Percentiles rank a stretch among this genome's conserved stretches.
phyloP scores from a whole-genome alignment of 2,113 vertebrate genomes.

The Scomber scombrus region DNA sequence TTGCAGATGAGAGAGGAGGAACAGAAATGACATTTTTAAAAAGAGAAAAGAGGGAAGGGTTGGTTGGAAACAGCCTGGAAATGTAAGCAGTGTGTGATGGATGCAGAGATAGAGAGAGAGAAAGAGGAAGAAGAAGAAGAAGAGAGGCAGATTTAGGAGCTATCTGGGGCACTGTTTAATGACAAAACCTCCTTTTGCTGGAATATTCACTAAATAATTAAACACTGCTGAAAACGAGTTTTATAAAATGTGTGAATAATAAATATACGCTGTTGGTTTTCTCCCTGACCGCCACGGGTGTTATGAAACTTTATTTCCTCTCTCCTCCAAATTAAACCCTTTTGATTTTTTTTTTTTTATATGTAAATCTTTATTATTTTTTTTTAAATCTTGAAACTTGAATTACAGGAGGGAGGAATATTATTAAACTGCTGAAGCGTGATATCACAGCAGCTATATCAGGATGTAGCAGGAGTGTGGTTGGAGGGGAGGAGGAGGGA shows the following conservation, averaged over 20 bases:
- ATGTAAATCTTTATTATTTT: constrained; percentile 17
- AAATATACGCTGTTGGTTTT: constrained; percentile 69
- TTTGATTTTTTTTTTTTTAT: constrained; percentile 45
- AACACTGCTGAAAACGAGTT: constrained; percentile 73
- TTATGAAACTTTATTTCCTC: constrained; percentile 35
- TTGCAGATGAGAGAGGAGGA: not conserved
- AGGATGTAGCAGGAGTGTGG: not conserved
- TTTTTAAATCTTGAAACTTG: not conserved
- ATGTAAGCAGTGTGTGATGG: not conserved
- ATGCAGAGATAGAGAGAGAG: not conserved
- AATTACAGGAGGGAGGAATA: constrained; percentile 28
- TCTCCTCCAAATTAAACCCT: constrained; percentile 49
- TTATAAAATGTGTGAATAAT: constrained; percentile 82
- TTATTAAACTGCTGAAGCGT: not conserved
- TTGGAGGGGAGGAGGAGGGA: not conserved
- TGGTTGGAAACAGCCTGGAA: not conserved
- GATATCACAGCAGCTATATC: not conserved
- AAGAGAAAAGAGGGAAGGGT: not conserved
- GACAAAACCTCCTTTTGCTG: constrained; percentile 77
- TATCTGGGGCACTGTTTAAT: constrained; percentile 79
- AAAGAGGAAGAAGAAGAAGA: not conserved
- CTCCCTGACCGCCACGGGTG: constrained; percentile 56
- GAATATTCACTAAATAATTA: constrained; percentile 84
- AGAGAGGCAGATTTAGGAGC: constrained; percentile 36
- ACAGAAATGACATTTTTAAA: too few species aligned